A percentile compares a stretch with the other conserved stretches of the same genome.
Evolutionary conservation across 2,888 invertebrate species (phyloP).

Genomic region (Ametastegia equiseti): DNA sequence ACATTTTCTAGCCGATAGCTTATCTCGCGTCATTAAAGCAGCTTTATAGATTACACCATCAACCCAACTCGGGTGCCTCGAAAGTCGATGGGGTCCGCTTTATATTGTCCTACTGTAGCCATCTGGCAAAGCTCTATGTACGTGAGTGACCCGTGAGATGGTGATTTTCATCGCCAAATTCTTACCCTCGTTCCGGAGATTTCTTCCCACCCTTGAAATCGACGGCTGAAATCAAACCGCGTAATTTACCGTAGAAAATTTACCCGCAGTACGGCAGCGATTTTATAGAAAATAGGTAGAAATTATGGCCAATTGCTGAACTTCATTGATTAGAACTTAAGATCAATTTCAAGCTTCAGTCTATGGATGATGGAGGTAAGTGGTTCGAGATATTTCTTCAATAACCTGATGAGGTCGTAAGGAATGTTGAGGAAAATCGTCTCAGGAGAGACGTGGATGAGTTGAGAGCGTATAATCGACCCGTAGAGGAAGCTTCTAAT

Average conservation of each 20-base stretch:
- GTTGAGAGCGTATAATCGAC: slow-evolving; percentile 9
- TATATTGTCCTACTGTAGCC: neutral
- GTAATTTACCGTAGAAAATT: neutral
- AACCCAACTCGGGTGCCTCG: neutral
- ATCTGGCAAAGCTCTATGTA: slow-evolving; percentile 1
- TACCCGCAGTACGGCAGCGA: neutral
- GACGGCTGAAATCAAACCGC: neutral
- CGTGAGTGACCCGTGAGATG: neutral
- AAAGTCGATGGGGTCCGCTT: neutral
- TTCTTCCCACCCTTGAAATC: neutral
- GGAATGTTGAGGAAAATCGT: neutral
- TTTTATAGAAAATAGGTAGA: neutral
- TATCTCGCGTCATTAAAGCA: slow-evolving; percentile 34
- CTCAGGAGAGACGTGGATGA: neutral
- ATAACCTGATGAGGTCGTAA: neutral
- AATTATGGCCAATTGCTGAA: neutral
- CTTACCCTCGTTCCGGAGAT: neutral
- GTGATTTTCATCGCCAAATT: slow-evolving; percentile 16
- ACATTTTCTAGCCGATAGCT: slow-evolving; percentile 3
- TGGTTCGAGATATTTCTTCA: neutral
- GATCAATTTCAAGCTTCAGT: neutral
- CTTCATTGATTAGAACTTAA: neutral
- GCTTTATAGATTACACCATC: neutral
- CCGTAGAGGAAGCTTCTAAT: slow-evolving; percentile 1
- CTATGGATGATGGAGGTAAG: neutral